These are phyloP conservation scores for Leptura quadrifasciata DNA, from an alignment of 2,888 invertebrate genomes.

Conservation along the genomic window DNA sequence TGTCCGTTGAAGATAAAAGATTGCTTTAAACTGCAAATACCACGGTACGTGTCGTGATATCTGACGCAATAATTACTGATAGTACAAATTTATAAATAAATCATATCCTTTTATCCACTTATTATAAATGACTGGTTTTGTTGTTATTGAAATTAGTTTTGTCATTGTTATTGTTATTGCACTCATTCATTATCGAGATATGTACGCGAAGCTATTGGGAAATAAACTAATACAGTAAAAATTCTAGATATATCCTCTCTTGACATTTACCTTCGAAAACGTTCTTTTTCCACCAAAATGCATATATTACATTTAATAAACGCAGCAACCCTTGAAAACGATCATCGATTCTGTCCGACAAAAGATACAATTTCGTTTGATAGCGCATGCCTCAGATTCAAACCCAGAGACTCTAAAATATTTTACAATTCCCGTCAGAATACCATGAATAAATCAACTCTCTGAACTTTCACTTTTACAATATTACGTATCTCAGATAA, in stretches of 20 bases:
- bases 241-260: neutral
- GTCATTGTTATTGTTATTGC: too few species aligned
- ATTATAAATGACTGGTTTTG: too few species aligned
- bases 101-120: too few species aligned
- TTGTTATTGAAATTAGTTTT: too few species aligned
- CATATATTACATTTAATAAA: neutral
- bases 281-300: neutral
- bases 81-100: neutral
- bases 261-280: neutral
- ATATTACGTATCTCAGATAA: constrained; percentile 31
- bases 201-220: too few species aligned
- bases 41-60: neutral
- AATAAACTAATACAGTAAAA: too few species aligned
- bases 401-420: constrained; percentile 30
- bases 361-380: neutral
- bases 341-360: constrained; percentile 41
- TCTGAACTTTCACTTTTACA: constrained; percentile 50
- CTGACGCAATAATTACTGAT: neutral
- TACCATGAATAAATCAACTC: constrained; percentile 34
- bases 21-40: neutral
- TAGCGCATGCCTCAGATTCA: constrained; percentile 45
- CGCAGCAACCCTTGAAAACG: constrained; percentile 39
- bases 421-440: constrained; percentile 32
- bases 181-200: too few species aligned
- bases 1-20: neutral